Evolutionary conservation across 2,113 vertebrate genomes (phyloP).

Genomic region (Ursus arctos): DNA sequence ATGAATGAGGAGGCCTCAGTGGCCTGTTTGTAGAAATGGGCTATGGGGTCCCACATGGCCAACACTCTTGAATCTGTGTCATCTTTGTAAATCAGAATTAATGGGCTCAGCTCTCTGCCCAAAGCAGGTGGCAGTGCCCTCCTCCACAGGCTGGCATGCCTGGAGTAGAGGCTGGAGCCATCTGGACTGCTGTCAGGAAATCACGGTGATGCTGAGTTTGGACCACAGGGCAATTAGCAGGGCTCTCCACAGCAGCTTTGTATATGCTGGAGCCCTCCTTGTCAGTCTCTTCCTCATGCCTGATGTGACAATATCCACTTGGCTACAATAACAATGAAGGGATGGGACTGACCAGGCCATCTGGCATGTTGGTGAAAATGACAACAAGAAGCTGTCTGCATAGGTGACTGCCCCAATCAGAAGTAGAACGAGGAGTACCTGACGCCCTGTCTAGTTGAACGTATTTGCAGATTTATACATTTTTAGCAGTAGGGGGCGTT

Average conservation of each 20-base stretch:
- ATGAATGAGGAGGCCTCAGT: neutral
- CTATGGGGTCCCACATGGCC: neutral
- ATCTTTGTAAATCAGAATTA: slow-evolving; percentile 65
- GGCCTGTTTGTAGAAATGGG: slow-evolving; percentile 17
- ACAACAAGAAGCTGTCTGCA: neutral
- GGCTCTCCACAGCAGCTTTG: slow-evolving; percentile 68
- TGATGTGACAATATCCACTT: slow-evolving; percentile 64
- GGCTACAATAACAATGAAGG: slow-evolving; percentile 60
- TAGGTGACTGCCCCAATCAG: neutral
- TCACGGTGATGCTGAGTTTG: neutral
- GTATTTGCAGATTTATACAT: slow-evolving; percentile 42
- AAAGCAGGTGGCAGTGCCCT: slow-evolving; percentile 75
- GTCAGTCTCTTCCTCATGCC: slow-evolving; percentile 64
- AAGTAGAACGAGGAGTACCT: neutral
- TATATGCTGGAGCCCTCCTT: neutral
- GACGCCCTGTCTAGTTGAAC: neutral
- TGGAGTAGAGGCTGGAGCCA: slow-evolving; percentile 64
- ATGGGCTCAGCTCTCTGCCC: slow-evolving; percentile 20
- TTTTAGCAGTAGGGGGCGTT: slow-evolving; percentile 85
- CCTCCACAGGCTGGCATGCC: slow-evolving; percentile 49
- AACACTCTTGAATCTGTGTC: slow-evolving; percentile 1
- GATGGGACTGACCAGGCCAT: slow-evolving; percentile 71
- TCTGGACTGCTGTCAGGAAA: slow-evolving; percentile 76
- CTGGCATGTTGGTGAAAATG: slow-evolving; percentile 71
- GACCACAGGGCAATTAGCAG: slow-evolving; percentile 72